These are phyloP conservation scores for Cebidichthys violaceus DNA, from an alignment of 2,113 vertebrate species.

Conservation along the genomic window DNA sequence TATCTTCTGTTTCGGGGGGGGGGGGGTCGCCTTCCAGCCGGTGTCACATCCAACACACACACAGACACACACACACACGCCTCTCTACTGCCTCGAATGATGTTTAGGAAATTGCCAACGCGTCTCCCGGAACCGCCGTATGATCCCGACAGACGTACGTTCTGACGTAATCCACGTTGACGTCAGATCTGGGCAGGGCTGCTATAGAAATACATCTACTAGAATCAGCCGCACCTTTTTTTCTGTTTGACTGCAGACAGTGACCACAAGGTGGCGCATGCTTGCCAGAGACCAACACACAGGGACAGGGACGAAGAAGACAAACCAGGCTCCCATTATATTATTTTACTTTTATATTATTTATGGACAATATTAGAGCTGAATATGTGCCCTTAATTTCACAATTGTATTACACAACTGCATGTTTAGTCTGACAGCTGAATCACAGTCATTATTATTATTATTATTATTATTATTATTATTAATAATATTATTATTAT, in stretches of 20 bases:
- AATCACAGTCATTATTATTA: not conserved
- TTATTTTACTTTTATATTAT: not conserved
- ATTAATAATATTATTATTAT: not conserved
- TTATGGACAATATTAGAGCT: not conserved
- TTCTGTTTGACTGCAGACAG: not conserved
- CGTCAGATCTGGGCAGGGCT: slow-evolving; percentile 49
- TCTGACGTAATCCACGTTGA: slow-evolving; percentile 48
- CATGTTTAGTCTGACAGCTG: not conserved
- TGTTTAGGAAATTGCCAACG: slow-evolving; percentile 83
- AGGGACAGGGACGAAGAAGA: not conserved
- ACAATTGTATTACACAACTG: not conserved
- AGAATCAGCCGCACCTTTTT: slow-evolving; percentile 26
- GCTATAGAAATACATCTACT: not conserved
- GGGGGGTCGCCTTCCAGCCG: slow-evolving; percentile 16
- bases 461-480: not conserved
- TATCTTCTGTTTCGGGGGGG: slow-evolving; percentile 8
- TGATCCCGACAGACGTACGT: slow-evolving; percentile 43
- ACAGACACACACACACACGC: not conserved
- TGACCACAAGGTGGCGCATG: slow-evolving; percentile 50
- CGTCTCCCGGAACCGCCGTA: slow-evolving; percentile 81
- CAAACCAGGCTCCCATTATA: not conserved
- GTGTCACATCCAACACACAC: slow-evolving; percentile 25
- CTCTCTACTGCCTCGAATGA: slow-evolving; percentile 25
- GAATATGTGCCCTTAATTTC: not conserved
- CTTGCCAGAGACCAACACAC: not conserved